These are phyloP conservation scores for Sebastes goodei DNA, from an alignment of 2,797 vertebrate species.

Conservation along the genomic window DNA sequence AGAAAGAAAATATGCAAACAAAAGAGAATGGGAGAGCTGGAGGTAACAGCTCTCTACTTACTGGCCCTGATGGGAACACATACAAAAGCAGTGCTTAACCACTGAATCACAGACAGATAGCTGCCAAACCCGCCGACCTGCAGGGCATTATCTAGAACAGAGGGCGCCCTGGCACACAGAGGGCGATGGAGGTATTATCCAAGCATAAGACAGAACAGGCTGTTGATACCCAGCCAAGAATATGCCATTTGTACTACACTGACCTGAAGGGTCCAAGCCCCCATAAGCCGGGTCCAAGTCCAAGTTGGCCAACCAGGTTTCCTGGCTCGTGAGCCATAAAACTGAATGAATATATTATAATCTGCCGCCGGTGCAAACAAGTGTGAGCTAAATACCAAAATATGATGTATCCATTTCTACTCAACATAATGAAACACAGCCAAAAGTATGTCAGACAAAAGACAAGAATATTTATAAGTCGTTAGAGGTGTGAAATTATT, in stretches of 20 bases:
- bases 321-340: not conserved
- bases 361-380: not conserved
- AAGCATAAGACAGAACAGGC: conserved; percentile 45
- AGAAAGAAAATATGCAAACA: conserved; percentile 33
- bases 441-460: not conserved
- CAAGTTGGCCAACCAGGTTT: conserved; percentile 6
- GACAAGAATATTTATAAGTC: not conserved
- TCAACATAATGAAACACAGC: not conserved
- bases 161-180: conserved; percentile 48
- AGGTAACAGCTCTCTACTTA: conserved; percentile 38
- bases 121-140: conserved; percentile 65
- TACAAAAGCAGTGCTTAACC: conserved; percentile 42
- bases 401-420: conserved; percentile 2
- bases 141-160: conserved; percentile 54
- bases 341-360: conserved; percentile 22
- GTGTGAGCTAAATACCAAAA: not conserved
- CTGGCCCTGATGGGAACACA: conserved; percentile 49
- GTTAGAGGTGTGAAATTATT: not conserved
- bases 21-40: conserved; percentile 28
- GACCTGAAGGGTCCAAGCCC: conserved; percentile 26
- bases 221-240: conserved; percentile 58
- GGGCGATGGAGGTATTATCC: conserved; percentile 38
- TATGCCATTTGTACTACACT: conserved; percentile 53
- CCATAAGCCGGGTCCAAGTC: conserved; percentile 26
- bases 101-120: conserved; percentile 49